Evolutionary conservation across 2,797 vertebrate species (phyloP).

Genomic region (Pseudochirops cupreus): DNA sequence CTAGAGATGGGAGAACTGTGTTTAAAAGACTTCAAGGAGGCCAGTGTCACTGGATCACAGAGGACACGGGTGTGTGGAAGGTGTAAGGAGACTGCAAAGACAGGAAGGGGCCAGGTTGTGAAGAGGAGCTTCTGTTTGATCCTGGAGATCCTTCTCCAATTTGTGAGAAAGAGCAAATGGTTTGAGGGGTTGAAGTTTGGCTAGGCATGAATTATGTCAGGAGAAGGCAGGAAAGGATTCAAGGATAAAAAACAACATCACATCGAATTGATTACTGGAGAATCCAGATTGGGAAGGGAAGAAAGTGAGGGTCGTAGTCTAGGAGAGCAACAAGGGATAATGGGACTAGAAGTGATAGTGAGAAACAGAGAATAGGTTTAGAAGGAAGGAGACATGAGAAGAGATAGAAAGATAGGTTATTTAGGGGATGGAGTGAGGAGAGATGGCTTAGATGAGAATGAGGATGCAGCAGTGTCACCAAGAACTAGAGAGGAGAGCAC

Average conservation of each 20-base stretch:
- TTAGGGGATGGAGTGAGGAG: background rate
- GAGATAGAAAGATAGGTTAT: background rate
- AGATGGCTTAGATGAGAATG: background rate
- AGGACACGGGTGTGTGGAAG: background rate
- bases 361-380: background rate
- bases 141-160: background rate
- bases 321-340: background rate
- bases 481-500: background rate
- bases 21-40: background rate
- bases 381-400: background rate
- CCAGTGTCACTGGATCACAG: background rate
- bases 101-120: background rate
- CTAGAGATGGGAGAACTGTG: background rate
- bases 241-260: background rate
- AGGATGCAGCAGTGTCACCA: background rate
- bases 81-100: background rate
- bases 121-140: background rate
- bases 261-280: background rate
- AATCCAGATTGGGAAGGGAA: background rate
- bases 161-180: background rate
- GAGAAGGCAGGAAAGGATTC: background rate
- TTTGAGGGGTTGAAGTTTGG: background rate
- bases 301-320: background rate
- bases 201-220: background rate
- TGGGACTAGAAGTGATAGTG: background rate